Percentiles rank a stretch among this genome's conserved stretches.
These are phyloP conservation scores for Microtus ochrogaster DNA, from an alignment of 2,113 vertebrate species.

Conservation along the genomic window DNA sequence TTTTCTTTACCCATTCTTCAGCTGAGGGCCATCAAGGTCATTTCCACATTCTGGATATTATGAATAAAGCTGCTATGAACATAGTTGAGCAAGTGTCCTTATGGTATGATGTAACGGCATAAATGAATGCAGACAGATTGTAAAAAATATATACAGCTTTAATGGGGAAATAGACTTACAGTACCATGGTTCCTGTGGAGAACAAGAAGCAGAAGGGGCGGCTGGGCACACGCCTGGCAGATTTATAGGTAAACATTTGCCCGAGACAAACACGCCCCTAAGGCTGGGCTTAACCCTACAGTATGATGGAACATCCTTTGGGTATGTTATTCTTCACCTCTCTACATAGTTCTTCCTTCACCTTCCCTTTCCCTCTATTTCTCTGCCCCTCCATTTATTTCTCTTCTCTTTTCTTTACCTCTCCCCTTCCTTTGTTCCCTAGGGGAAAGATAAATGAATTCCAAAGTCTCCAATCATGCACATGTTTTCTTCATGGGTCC, in stretches of 20 bases:
- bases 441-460: not conserved
- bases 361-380: too few species aligned
- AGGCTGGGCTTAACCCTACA: too few species aligned
- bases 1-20: not conserved
- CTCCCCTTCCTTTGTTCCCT: not conserved
- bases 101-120: not conserved
- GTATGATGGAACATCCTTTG: not conserved
- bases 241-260: too few species aligned
- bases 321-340: not conserved
- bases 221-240: too few species aligned
- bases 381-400: too few species aligned
- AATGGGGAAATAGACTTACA: too few species aligned
- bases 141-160: too few species aligned
- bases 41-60: not conserved
- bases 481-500: not conserved
- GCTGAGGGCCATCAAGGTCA: not conserved
- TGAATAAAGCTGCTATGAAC: not conserved
- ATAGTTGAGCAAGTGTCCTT: not conserved
- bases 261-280: too few species aligned
- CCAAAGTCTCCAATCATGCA: not conserved
- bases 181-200: too few species aligned
- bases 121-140: too few species aligned
- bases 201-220: too few species aligned
- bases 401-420: not conserved
- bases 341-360: too few species aligned